A percentile compares a stretch with the other conserved stretches of the same genome.
Conservation (phyloP, 2,113 vertebrate species). For the Phoenicopterus ruber region DNA sequence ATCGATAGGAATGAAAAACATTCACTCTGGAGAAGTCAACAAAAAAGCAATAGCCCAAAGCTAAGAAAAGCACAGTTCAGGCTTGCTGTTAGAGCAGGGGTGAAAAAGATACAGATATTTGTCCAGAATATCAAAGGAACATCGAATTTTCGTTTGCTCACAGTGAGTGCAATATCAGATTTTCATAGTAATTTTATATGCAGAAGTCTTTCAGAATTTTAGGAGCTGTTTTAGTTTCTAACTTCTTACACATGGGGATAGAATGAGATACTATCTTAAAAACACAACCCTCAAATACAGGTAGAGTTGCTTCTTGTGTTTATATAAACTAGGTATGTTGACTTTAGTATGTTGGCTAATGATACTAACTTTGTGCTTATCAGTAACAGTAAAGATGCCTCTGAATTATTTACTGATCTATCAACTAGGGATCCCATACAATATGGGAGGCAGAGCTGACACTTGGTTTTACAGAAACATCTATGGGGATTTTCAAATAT, state of each 20-base stretch:
- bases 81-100: not conserved
- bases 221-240: not conserved
- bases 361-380: not conserved
- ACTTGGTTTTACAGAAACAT: not conserved
- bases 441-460: not conserved
- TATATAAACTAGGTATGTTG: not conserved
- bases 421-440: not conserved
- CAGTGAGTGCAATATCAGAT: not conserved
- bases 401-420: not conserved
- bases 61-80: not conserved
- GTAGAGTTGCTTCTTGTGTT: slow-evolving; percentile 24
- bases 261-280: not conserved
- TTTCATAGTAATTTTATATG: not conserved
- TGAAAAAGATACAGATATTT: not conserved
- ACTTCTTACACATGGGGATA: not conserved
- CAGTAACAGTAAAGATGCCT: not conserved
- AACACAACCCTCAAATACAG: not conserved
- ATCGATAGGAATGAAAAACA: slow-evolving; percentile 21
- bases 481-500: not conserved
- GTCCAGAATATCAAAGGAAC: not conserved
- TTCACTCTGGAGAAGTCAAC: slow-evolving; percentile 4
- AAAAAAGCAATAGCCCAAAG: slow-evolving; percentile 21
- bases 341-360: not conserved
- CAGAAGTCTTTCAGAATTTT: not conserved
- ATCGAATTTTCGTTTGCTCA: not conserved